Conservation (phyloP, 2,113 vertebrate genomes). For the Craseonycteris thonglongyai region DNA sequence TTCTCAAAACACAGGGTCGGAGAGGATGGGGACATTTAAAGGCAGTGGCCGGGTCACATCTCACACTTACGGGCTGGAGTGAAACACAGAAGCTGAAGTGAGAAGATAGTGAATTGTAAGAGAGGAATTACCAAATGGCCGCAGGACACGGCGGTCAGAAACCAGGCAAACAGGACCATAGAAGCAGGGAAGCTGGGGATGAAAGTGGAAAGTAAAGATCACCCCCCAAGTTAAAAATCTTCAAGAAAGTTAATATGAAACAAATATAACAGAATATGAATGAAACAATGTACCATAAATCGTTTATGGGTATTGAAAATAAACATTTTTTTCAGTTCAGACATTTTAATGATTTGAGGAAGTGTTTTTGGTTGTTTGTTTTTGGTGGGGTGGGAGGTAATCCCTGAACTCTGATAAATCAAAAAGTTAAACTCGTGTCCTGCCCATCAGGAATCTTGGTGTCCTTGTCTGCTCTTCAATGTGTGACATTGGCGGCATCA, state of each 20-base stretch:
- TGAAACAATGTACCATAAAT: rapidly evolving
- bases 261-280: background rate
- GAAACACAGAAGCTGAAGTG: background rate
- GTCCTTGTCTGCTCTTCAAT: constrained; percentile 90
- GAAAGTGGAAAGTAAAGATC: rapidly evolving
- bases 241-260: background rate
- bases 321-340: rapidly evolving
- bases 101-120: rapidly evolving
- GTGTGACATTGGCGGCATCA: constrained; percentile 89
- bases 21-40: too few species aligned
- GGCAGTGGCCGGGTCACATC: background rate
- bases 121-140: rapidly evolving
- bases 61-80: background rate
- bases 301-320: background rate
- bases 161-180: rapidly evolving
- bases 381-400: rapidly evolving
- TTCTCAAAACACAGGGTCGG: background rate
- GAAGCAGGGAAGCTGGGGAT: background rate
- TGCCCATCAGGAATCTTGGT: constrained; percentile 85
- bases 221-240: rapidly evolving
- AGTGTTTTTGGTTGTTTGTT: background rate
- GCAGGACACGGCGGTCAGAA: rapidly evolving
- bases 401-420: rapidly evolving
- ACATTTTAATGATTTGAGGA: background rate
- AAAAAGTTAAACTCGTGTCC: rapidly evolving